These are phyloP conservation scores for Conus canariensis DNA, from an alignment of 2,888 invertebrate species.

Conservation along the genomic window DNA sequence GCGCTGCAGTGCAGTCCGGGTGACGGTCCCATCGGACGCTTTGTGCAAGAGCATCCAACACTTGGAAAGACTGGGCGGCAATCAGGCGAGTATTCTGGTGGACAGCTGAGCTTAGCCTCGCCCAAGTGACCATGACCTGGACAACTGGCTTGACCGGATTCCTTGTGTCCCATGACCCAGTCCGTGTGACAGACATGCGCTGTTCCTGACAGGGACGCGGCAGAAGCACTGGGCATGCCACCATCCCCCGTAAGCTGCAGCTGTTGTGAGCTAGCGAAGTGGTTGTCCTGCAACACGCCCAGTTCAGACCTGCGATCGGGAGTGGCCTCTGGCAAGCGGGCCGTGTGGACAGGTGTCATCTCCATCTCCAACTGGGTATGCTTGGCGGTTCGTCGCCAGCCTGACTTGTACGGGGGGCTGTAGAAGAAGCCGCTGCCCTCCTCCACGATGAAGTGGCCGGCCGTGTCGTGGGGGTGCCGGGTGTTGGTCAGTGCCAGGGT, in stretches of 20 bases:
- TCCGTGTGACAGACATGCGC: not conserved
- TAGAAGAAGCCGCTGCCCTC: not conserved
- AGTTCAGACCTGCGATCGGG: not conserved
- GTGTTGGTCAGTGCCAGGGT: constrained; percentile 17
- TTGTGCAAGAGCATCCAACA: not conserved
- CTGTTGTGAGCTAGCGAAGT: not conserved
- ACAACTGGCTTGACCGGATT: no score
- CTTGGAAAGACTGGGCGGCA: not conserved
- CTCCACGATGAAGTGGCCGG: not conserved
- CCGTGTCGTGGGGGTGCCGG: not conserved
- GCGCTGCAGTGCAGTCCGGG: not conserved
- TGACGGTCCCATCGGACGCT: not conserved
- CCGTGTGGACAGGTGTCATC: not conserved
- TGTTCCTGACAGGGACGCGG: not conserved
- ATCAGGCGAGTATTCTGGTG: not conserved
- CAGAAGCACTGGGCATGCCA: not conserved
- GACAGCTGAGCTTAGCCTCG: not conserved
- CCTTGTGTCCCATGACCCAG: not conserved
- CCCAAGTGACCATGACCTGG: not conserved
- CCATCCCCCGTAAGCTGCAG: not conserved
- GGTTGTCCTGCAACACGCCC: constrained; percentile 24
- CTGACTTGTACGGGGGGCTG: not conserved
- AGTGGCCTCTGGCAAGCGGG: not conserved
- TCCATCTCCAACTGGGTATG: not conserved
- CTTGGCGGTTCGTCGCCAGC: no score